These are phyloP conservation scores for Neoitamus cyanurus DNA, from an alignment of 2,888 invertebrate species.

Conservation along the genomic window DNA sequence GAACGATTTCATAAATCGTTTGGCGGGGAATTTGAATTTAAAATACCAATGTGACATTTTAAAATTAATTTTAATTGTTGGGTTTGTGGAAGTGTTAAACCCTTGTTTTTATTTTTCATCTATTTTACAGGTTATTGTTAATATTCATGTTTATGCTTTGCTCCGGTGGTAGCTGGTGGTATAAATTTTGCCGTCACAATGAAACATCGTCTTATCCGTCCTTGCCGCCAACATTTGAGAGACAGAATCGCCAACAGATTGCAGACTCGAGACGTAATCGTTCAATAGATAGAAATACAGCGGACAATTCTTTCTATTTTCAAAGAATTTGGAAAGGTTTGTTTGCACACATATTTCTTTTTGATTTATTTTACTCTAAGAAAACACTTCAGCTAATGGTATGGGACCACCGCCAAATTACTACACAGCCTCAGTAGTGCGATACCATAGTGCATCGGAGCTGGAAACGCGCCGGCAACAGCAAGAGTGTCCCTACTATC, in stretches of 20 bases:
- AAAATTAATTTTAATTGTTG: background rate
- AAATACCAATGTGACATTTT: background rate
- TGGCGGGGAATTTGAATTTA: too few relatives aligned
- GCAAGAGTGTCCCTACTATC: constrained; percentile 65
- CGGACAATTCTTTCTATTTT: constrained; percentile 54
- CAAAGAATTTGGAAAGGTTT: constrained; percentile 66
- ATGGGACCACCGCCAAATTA: constrained; percentile 52
- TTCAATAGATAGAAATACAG: constrained; percentile 25
- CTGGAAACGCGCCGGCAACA: constrained; percentile 51
- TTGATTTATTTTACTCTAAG: background rate
- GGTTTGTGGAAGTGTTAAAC: too few relatives aligned
- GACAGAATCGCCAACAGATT: constrained; percentile 31
- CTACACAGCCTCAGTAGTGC: constrained; percentile 49
- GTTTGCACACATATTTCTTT: too few relatives aligned
- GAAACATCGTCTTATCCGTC: constrained; percentile 55
- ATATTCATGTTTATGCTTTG: constrained; percentile 69
- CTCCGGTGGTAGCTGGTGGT: constrained; percentile 71
- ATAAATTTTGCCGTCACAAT: constrained; percentile 67
- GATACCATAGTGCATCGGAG: constrained; percentile 49
- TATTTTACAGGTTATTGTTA: constrained; percentile 66
- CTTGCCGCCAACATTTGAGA: constrained; percentile 41
- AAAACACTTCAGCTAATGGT: constrained; percentile 39
- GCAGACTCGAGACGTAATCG: constrained; percentile 41
- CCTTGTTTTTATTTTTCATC: constrained; percentile 38
- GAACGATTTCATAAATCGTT: too few relatives aligned